A percentile compares a stretch with the other conserved stretches of the same genome.
phyloP scores from a whole-genome alignment of 2,113 vertebrate species.

The Mirza zaza region DNA sequence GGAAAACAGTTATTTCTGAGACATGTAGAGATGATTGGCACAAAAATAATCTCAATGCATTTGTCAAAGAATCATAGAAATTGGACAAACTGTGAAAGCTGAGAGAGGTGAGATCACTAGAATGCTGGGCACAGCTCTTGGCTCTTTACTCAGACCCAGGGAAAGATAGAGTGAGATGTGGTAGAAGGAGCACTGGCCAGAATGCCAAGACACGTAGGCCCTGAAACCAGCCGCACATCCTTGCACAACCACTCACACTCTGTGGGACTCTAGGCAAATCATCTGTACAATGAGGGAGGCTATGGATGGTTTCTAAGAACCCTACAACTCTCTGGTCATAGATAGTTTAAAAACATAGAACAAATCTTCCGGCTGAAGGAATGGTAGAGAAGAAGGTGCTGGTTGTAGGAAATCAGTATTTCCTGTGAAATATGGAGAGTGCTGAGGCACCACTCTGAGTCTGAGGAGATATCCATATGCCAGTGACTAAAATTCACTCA shows the following conservation, averaged over 20 bases:
- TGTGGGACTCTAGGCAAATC: background rate
- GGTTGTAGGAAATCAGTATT: background rate
- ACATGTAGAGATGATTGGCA: background rate
- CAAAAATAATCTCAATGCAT: background rate
- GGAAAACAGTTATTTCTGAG: constrained; percentile 29
- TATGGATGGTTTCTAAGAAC: background rate
- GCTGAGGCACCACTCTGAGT: background rate
- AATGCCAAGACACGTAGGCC: background rate
- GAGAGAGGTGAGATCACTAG: background rate
- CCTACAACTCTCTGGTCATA: background rate
- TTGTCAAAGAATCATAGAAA: constrained; percentile 4
- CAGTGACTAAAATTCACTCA: background rate
- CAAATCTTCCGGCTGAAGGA: background rate
- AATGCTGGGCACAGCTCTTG: background rate
- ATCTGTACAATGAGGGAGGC: constrained; percentile 8
- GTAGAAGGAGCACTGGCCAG: background rate
- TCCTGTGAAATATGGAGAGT: background rate
- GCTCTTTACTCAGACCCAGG: background rate
- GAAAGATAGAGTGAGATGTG: background rate
- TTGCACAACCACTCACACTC: background rate
- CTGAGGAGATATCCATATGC: background rate
- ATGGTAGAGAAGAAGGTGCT: background rate
- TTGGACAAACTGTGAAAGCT: background rate
- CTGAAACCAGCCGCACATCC: background rate
- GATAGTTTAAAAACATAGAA: background rate